phyloP scores from a whole-genome alignment of 2,113 vertebrate genomes.

The Okapia johnstoni region DNA sequence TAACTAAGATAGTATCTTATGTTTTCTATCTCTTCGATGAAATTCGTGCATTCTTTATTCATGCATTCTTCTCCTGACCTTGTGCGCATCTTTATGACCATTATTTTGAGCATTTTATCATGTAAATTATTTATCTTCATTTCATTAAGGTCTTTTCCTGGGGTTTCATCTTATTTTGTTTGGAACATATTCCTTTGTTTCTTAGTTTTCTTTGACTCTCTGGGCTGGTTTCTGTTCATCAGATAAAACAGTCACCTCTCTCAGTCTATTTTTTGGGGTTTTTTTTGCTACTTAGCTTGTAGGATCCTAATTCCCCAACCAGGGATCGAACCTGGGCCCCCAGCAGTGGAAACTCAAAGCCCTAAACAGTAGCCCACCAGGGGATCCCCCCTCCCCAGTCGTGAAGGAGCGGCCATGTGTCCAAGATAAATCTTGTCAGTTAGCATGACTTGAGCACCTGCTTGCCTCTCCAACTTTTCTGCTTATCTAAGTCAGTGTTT shows the following conservation, averaged over 20 bases:
- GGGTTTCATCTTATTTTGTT: not conserved
- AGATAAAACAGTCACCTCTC: not conserved
- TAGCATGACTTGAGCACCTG: not conserved
- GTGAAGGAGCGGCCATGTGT: not conserved
- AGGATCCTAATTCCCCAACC: not conserved
- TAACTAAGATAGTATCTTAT: not conserved
- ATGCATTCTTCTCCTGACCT: not conserved
- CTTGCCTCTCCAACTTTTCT: not conserved
- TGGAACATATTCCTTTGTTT: not conserved
- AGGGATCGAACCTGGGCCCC: not conserved
- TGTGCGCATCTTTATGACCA: not conserved
- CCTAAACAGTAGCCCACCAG: not conserved
- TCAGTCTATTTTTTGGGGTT: not conserved
- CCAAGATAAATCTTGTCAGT: not conserved
- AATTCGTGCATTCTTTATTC: not conserved
- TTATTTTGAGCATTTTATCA: not conserved
- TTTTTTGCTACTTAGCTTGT: not conserved
- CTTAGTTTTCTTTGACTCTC: not conserved
- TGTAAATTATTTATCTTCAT: not conserved
- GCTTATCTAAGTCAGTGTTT: not conserved
- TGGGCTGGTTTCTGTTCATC: not conserved
- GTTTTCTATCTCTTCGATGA: not conserved
- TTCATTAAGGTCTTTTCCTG: not conserved
- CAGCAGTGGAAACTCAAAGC: not conserved
- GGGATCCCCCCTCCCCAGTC: not conserved